A percentile compares a stretch with the other conserved stretches of the same genome.
Conservation (phyloP, 2,888 invertebrate species). For the Platycheirus albimanus region DNA sequence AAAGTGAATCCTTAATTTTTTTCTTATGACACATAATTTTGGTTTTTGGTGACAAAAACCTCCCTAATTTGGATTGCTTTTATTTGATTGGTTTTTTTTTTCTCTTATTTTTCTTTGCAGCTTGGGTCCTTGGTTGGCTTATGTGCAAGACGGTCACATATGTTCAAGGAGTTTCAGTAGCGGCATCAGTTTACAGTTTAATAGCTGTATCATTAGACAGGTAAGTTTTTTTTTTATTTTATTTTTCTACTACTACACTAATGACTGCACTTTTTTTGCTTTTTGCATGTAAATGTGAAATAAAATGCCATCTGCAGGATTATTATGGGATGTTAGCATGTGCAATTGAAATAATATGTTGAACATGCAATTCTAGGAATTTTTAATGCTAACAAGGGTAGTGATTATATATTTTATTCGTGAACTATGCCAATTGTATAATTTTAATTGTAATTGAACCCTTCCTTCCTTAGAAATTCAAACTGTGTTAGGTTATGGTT, state of each 20-base stretch:
- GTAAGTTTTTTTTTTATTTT: slow-evolving; percentile 84
- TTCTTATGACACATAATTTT: slow-evolving; percentile 34
- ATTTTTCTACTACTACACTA: slow-evolving; percentile 10
- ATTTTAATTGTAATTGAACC: not conserved
- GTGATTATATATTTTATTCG: slow-evolving; percentile 35
- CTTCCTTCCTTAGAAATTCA: not conserved
- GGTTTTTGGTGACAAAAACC: slow-evolving; percentile 14
- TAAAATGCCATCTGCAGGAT: slow-evolving; percentile 40
- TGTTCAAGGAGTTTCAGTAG: slow-evolving; percentile 96
- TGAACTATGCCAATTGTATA: slow-evolving; percentile 50
- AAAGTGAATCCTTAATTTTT: slow-evolving; percentile 42
- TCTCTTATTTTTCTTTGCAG: slow-evolving; percentile 85
- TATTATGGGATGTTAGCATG: slow-evolving; percentile 64
- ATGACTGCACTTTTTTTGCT: slow-evolving; percentile 28
- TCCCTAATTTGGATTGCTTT: slow-evolving; percentile 18
- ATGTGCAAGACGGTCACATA: slow-evolving; percentile 98
- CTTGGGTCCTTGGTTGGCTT: slow-evolving; percentile 97
- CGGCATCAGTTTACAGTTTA: slow-evolving; percentile 97
- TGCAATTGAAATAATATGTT: slow-evolving; percentile 33
- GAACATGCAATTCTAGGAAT: slow-evolving; percentile 46
- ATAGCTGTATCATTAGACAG: slow-evolving; percentile 97
- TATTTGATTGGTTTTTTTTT: slow-evolving; percentile 67
- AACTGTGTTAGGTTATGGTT: not conserved
- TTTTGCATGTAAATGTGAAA: not conserved
- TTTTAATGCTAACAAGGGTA: slow-evolving; percentile 47